A percentile compares a stretch with the other conserved stretches of the same genome.
Evolutionary conservation across 1,140 invertebrate species (phyloP).

Genomic region (Vollenhovia emeryi): DNA sequence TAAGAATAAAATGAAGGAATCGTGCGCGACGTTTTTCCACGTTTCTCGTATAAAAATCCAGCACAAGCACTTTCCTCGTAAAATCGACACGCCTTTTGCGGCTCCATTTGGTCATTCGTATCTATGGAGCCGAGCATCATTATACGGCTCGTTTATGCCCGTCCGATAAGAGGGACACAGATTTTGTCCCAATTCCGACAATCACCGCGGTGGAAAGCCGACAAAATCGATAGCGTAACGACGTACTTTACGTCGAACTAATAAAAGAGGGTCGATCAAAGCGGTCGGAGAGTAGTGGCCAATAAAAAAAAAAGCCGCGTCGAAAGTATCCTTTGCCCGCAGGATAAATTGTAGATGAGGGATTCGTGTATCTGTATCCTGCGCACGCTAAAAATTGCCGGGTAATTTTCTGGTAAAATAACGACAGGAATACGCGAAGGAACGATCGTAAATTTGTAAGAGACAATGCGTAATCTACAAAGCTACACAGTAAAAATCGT

Average conservation of each 20-base stretch:
- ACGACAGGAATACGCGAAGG: not conserved
- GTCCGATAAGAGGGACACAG: conserved; percentile 53
- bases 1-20: not conserved
- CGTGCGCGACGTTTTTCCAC: not conserved
- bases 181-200: conserved; percentile 37
- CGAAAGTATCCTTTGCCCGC: not conserved
- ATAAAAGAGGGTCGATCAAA: conserved; percentile 51
- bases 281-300: not conserved
- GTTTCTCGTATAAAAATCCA: not conserved
- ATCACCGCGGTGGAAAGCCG: conserved; percentile 41
- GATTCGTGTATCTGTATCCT: not conserved
- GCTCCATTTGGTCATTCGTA: not conserved
- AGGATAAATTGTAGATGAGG: conserved; percentile 21
- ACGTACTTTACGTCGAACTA: conserved; percentile 60
- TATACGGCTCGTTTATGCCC: conserved; percentile 59
- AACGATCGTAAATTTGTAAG: not conserved
- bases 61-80: not conserved
- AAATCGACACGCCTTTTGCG: not conserved
- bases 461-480: not conserved
- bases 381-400: not conserved
- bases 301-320: conserved; percentile 41
- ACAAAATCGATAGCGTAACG: conserved; percentile 54
- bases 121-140: not conserved
- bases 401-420: not conserved
- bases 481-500: too few relatives aligned